Conservation (phyloP, 1,140 invertebrate species). For the Acromyrmex charruanus region DNA sequence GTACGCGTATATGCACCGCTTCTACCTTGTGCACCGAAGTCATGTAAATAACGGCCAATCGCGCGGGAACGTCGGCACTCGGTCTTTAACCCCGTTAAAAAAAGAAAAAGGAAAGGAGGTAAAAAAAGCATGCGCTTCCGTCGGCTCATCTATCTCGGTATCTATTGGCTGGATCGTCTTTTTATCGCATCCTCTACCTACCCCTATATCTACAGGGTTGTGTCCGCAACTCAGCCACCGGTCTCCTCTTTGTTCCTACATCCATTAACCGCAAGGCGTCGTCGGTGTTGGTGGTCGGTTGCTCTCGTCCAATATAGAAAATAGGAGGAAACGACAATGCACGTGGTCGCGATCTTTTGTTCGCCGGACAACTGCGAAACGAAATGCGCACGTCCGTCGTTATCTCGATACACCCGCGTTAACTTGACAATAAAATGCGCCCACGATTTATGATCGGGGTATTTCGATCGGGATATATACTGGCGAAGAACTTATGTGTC, state of each 20-base stretch:
- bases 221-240: constrained; percentile 22
- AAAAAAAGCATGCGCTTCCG: constrained; percentile 41
- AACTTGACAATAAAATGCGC: constrained; percentile 26
- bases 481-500: background rate
- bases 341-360: constrained; percentile 36
- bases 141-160: constrained; percentile 61
- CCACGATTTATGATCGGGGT: constrained; percentile 6
- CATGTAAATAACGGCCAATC: constrained; percentile 66
- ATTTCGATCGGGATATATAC: background rate
- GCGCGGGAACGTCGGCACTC: constrained; percentile 31
- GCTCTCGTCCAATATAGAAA: constrained; percentile 41
- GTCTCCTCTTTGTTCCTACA: constrained; percentile 52
- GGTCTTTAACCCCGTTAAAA: constrained; percentile 52
- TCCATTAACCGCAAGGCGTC: constrained; percentile 60
- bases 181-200: constrained; percentile 42
- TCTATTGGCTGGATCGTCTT: constrained; percentile 55
- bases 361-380: constrained; percentile 15
- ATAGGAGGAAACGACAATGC: constrained; percentile 19
- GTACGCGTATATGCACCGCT: constrained; percentile 12
- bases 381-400: constrained; percentile 27
- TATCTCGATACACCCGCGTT: constrained; percentile 34
- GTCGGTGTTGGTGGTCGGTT: background rate
- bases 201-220: constrained; percentile 19
- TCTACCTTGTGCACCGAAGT: background rate
- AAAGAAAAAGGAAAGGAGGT: constrained; percentile 1